A percentile compares a stretch with the other conserved stretches of the same genome.
Evolutionary conservation across 53 echinoderm and acorn worm genomes (phyloP).

Genomic region (Stichopus horrens): DNA sequence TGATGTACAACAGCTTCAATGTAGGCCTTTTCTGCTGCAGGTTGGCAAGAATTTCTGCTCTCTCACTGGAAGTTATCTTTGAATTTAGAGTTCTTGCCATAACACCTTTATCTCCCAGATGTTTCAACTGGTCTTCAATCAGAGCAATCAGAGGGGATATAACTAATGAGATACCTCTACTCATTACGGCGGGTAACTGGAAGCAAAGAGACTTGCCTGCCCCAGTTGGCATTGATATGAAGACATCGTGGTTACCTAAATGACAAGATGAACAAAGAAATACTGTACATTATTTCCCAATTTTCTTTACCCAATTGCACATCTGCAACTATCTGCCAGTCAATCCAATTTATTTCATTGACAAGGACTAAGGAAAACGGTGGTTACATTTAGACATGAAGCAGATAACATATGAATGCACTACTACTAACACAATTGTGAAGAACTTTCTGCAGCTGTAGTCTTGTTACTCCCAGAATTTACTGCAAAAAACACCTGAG

Average conservation of each 20-base stretch:
- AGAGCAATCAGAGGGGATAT: conserved; percentile 95
- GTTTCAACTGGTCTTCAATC: conserved; percentile 90
- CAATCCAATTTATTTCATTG: too few relatives aligned
- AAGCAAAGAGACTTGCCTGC: conserved; percentile 98
- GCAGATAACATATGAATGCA: too few relatives aligned
- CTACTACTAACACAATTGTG: too few relatives aligned
- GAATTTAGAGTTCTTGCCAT: conserved; percentile 84
- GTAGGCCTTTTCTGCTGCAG: conserved; percentile 67
- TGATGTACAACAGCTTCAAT: conserved; percentile 87
- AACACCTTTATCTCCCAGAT: conserved; percentile 69
- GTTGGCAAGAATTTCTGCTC: conserved; percentile 68
- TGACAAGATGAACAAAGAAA: neutral
- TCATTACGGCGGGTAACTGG: conserved; percentile 78
- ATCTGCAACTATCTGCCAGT: too few relatives aligned
- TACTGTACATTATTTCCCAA: neutral
- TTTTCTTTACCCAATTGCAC: neutral
- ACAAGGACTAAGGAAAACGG: too few relatives aligned
- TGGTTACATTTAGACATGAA: too few relatives aligned
- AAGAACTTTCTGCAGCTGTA: too few relatives aligned
- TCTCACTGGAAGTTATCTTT: conserved; percentile 67
- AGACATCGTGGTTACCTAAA: conserved; percentile 82
- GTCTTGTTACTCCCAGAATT: too few relatives aligned
- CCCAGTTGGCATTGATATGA: conserved; percentile 97
- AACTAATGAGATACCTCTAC: conserved; percentile 70
- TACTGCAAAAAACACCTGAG: too few relatives aligned